phyloP scores from a whole-genome alignment of 2,113 vertebrate genomes.

The Bothrops jararaca region DNA sequence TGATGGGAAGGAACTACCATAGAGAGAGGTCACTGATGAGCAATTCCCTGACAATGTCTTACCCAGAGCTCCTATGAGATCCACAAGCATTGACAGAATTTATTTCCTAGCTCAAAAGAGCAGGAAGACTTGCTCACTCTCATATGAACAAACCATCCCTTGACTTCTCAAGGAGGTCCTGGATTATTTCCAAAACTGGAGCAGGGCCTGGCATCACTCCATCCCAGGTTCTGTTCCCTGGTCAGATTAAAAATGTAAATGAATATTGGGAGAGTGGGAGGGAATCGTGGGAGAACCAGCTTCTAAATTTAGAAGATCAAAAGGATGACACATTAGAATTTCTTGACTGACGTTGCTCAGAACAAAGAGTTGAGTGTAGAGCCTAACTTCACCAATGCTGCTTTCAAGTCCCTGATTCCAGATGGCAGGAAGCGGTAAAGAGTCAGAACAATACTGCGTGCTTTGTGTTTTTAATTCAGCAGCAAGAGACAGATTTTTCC shows the following conservation, averaged over 20 bases:
- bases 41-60: background rate
- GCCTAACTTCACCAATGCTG: background rate
- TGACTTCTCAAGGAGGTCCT: background rate
- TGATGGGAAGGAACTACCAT: background rate
- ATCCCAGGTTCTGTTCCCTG: background rate
- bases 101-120: background rate
- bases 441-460: background rate
- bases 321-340: background rate
- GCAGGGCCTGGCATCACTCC: background rate
- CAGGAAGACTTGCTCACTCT: background rate
- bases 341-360: background rate
- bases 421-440: conserved; percentile 26
- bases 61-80: background rate
- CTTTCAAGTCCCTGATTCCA: conserved; percentile 21
- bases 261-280: background rate
- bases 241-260: background rate
- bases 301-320: background rate
- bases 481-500: background rate
- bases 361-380: background rate
- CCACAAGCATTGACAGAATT: background rate
- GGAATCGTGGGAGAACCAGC: background rate
- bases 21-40: background rate
- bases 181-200: background rate
- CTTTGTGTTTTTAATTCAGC: background rate
- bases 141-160: background rate